Evolutionary conservation across 2,888 invertebrate genomes (phyloP), one percentile per base, ranked within the genome.

Genomic region (Xestobium rufovillosum): DNA sequence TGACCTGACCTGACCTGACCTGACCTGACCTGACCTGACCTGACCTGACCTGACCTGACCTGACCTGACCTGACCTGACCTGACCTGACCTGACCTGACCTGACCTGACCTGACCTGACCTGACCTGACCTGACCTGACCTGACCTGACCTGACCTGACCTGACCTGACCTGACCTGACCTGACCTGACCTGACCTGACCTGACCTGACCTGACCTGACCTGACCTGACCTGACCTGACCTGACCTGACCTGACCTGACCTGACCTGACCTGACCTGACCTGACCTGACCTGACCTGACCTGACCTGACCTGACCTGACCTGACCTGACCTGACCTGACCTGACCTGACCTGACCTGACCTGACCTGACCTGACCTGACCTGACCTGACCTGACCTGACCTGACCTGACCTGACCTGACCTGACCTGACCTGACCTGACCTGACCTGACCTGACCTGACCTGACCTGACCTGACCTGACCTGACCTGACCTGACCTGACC

Each of bases 11-110:
- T 38, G 31, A 38, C 38, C 38, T 38, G 31, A 38, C 38, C 38
- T 38, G 31, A 38, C 38, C 38, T 38, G 31, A 38, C 38, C 38
- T 38, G 31, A 38, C 38, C 38, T 38, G 31, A 38, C 38, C 38
- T 38, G 41, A 42, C 42, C 42, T 42, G 42, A 42, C 42, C 42
- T 36, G 41, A 42, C 42, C 41, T 36, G 42, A 42, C 42, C 41
- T 36, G 41, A 42, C 42, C 40, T 35, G 40, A 41, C 41, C 41
- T 41, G 40, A 41, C 41, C 41, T 42, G 41, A 42, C 42, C 42
- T 42, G 41, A 42, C 40, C 42, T 42, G 41, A 42, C 42, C 42
- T 42, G 41, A 42, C 42, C 42, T 42, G 34, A 36, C 33, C 33
- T 36, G 37, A 35, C 34, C 37, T 36, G 34, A 36, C 34, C 37